Conservation (phyloP, 30 jellyfish, hydroid and myxozoan species). For the Hydractinia echinata region DNA sequence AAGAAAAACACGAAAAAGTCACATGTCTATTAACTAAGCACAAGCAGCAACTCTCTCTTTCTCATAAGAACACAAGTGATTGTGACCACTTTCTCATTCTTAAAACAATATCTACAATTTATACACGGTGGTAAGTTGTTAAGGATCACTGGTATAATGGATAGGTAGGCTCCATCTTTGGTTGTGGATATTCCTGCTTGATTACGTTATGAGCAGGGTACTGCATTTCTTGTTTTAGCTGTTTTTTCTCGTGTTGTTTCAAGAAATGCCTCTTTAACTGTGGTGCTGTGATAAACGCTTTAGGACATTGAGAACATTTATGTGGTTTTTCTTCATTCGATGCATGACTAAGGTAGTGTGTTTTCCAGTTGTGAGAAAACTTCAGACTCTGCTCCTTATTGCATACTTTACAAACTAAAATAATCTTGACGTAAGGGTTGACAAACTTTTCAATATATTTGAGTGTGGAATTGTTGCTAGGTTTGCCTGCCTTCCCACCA, state of each 20-base stretch:
- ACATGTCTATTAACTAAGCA: no score
- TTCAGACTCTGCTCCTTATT: slow-evolving; percentile 39
- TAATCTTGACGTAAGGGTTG: slow-evolving; percentile 35
- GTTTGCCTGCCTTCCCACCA: slow-evolving; percentile 10
- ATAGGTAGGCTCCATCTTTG: no score
- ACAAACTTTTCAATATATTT: slow-evolving; percentile 37
- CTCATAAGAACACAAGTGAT: no score
- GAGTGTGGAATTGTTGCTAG: slow-evolving; percentile 20
- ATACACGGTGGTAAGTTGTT: no score
- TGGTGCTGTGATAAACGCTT: slow-evolving; percentile 33
- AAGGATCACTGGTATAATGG: no score
- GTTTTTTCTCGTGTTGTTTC: background rate
- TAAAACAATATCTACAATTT: no score
- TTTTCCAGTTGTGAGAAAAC: slow-evolving; percentile 45
- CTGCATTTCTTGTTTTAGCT: background rate
- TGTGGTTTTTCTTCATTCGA: slow-evolving; percentile 40
- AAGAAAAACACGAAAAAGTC: no score
- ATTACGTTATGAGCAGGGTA: no score
- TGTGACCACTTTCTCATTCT: no score
- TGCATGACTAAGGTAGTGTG: slow-evolving; percentile 38
- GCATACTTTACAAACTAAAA: slow-evolving; percentile 38
- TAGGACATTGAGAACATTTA: slow-evolving; percentile 25
- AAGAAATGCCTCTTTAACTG: slow-evolving; percentile 29
- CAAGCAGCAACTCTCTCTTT: no score
- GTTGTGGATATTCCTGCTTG: no score